These are phyloP conservation scores for Moxostoma hubbsi DNA, from an alignment of 2,797 vertebrate genomes.

Conservation along the genomic window DNA sequence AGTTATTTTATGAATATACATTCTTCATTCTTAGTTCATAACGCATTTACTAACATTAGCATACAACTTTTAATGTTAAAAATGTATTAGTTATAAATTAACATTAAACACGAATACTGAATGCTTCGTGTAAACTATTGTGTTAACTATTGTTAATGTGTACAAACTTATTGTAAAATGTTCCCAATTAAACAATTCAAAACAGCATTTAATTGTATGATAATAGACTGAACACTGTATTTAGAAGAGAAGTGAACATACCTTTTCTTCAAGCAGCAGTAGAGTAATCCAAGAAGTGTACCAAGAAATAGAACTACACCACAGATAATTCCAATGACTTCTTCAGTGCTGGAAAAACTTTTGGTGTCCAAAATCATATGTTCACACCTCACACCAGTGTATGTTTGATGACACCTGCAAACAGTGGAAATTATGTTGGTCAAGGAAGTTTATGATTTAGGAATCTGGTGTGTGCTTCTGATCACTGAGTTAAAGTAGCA, in stretches of 20 bases:
- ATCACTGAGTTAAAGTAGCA: neutral
- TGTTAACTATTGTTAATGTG: too few relatives aligned
- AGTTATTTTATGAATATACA: too few relatives aligned
- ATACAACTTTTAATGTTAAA: too few relatives aligned
- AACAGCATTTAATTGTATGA: neutral
- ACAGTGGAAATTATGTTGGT: neutral
- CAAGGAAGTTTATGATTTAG: neutral
- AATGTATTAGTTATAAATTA: too few relatives aligned
- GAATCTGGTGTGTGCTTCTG: neutral
- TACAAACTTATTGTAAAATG: too few relatives aligned
- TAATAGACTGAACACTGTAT: neutral
- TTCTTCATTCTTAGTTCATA: too few relatives aligned
- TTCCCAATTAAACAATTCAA: neutral
- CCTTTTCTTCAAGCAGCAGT: conserved; percentile 64
- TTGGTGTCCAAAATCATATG: neutral
- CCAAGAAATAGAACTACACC: conserved; percentile 63
- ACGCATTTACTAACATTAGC: too few relatives aligned
- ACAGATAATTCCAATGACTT: conserved; percentile 64
- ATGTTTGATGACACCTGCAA: conserved; percentile 66
- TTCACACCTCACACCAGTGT: conserved; percentile 66
- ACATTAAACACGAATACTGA: too few relatives aligned
- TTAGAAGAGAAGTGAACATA: conserved; percentile 50
- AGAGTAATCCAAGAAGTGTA: conserved; percentile 54
- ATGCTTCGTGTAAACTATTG: too few relatives aligned
- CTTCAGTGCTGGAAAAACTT: conserved; percentile 14